Base-by-base conservation (phyloP, 2,888 invertebrate genomes). In the Siphlonurus alternatus region DNA sequence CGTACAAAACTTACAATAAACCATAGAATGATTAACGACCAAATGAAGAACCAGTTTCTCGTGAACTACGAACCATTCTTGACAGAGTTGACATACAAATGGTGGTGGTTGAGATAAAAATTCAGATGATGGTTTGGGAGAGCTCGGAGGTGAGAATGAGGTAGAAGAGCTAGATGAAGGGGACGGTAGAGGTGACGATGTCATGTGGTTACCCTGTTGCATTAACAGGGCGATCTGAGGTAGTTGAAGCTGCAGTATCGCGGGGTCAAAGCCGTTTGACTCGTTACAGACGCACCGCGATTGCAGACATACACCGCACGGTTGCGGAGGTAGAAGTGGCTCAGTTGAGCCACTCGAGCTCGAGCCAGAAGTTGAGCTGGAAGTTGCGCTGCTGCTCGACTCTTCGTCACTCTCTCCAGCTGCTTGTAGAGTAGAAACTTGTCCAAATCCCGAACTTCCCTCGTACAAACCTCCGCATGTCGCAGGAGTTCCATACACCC, bases 31-130 rank as follows among this genome's bases (percentile, higher is more conserved):
- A 53, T 70, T 69, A 63, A 68, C 66, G 22, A 70, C 65, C 56
- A 67, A 65, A 62, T 70, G 70, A 54, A 70, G 67, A 20, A 68
- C 66, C 22, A 70, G 63, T 63, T 69, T 70, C 53, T 67, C 67
- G 24, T 66, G 65, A 23, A 67, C 65, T 60, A 69, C 68, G 65
- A 70, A 70, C 67, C 68, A 68, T 23, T 67, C 66, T n/a, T 67
- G 64, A 63, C 70, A 70, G 22, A 67, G 51, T 25, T 66, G 63
- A 62, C 69, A 69, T 25, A 66, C 66, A 63, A 67, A 65, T 18
- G 69, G 68, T 23, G 61, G 63, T 18, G 59, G 56, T 38, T 63
- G 63, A 22, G 56, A 59, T 25, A 63, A 59, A 38, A 10, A 10
- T 38, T 38, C 38, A 5, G 38, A 38, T 38, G 38, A 38, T 38